Evolutionary conservation across 2,797 vertebrate species (phyloP).

Genomic region (Pseudopleuronectes americanus): DNA sequence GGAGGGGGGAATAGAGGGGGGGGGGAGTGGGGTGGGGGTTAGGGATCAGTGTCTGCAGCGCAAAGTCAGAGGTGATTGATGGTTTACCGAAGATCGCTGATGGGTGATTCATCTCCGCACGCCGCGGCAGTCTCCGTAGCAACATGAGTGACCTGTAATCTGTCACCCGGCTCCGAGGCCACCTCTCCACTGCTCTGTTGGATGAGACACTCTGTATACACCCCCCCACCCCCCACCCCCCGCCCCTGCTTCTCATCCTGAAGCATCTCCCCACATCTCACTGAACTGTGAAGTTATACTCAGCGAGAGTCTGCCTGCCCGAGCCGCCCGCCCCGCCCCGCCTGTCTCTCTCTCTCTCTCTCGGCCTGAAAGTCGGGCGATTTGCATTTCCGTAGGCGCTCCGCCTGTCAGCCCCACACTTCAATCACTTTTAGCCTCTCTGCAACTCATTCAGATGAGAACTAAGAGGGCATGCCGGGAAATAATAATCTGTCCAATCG

Average conservation of each 20-base stretch:
- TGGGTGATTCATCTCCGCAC: slow-evolving; percentile 82
- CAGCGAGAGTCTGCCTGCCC: slow-evolving; percentile 14
- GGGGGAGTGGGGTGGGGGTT: not conserved
- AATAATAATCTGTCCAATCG: slow-evolving; percentile 28
- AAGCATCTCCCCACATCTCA: slow-evolving; percentile 62
- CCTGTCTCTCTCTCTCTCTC: slow-evolving; percentile 15
- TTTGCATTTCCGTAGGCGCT: slow-evolving; percentile 49
- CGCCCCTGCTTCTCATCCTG: slow-evolving; percentile 29
- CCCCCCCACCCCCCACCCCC: slow-evolving; percentile 43
- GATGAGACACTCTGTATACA: slow-evolving; percentile 56
- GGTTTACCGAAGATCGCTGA: slow-evolving; percentile 82
- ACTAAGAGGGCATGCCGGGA: slow-evolving; percentile 29
- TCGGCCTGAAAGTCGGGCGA: slow-evolving; percentile 21
- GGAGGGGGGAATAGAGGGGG: not conserved
- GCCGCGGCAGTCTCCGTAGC: slow-evolving; percentile 71
- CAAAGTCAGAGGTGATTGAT: slow-evolving; percentile 83
- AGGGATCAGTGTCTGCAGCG: slow-evolving; percentile 52
- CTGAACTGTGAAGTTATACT: slow-evolving; percentile 61
- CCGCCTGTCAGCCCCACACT: slow-evolving; percentile 19
- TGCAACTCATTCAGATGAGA: slow-evolving; percentile 39
- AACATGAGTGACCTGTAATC: slow-evolving; percentile 82
- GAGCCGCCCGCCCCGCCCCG: not conserved
- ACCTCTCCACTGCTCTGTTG: slow-evolving; percentile 57
- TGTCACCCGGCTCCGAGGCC: slow-evolving; percentile 79
- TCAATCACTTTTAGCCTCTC: slow-evolving; percentile 38